Evolutionary conservation across 2,797 vertebrate species (phyloP), one percentile per base, ranked within the genome.

Genomic region (Petrocephalus schoutedeni): DNA sequence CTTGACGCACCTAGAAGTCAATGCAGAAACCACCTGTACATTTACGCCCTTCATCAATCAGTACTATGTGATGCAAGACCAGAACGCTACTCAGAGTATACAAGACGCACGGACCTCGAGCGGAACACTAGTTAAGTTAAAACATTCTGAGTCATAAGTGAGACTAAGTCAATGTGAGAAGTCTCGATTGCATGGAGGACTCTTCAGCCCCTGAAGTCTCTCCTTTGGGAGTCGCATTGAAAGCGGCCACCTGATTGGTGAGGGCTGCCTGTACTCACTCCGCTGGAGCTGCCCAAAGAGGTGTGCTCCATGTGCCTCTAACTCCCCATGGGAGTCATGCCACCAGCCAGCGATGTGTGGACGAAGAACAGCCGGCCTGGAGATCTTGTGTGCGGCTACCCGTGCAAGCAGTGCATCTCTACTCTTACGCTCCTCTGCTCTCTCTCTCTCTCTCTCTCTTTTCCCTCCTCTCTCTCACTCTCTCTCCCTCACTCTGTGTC

Each of bases 291-390:
- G 91, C 95, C 93, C 90, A 93, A 93, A 94, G 96, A 94, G 95
- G 92, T 95, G 94, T 95, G 93, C 93, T 96, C 96, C 96, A 96
- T 97, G 93, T 93, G 93, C 93, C 91, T 90, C 91, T 92, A 90
- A 91, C 59, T 14, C n/a, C 45, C 80, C 49, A 45, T 51, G 19
- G 4, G 74, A 86, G 84, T 90, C 84, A 88, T 91, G 87, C 90
- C 91, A 90, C 80, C 36, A 89, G 91, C 91, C 90, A 90, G 88
- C 80, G 28, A 64, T 89, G 90, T 84, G 83, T 88, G 36, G 74
- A 49, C 45, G 74, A 49, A 49, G 36, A 88, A 90, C 89, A 91
- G 89, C 92, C 90, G 91, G 92, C 89, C 89, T 14, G 89, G 90
- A 91, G 92, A 93, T 91, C 92, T 92, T 93, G 94, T 92, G 93